Base-by-base conservation (phyloP, 2,888 invertebrate genomes). In the Diachrysia chrysitis region DNA sequence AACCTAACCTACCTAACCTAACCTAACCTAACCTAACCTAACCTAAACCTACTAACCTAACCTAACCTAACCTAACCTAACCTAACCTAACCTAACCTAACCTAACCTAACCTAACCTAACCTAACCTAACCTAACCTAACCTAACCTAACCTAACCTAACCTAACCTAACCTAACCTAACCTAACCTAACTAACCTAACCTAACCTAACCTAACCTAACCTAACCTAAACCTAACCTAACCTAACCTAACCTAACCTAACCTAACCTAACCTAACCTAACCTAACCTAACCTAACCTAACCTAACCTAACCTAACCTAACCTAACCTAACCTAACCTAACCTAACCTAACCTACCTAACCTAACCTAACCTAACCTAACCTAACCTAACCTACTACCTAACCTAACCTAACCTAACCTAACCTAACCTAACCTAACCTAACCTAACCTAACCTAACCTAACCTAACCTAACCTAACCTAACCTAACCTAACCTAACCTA, bases 121-220 rank as follows among this genome's bases (percentile, higher is more conserved):
- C n/a, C n/a, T n/a, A n/a, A n/a, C n/a, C n/a, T n/a, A n/a, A n/a
- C n/a, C n/a, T n/a, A n/a, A n/a, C n/a, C n/a, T n/a, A n/a, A n/a
- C n/a, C n/a, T n/a, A n/a, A n/a, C n/a, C n/a, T n/a, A n/a, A n/a
- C n/a, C n/a, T 70, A n/a, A n/a, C n/a, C n/a, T n/a, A n/a, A n/a
- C n/a, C n/a, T n/a, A n/a, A n/a, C n/a, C n/a, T n/a, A n/a, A n/a
- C n/a, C n/a, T 69, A n/a, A n/a, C n/a, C n/a, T n/a, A n/a, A n/a
- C n/a, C 63, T 64, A 66, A 69, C 68, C 69, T 66, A 64, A 65
- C 67, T 69, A 69, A 67, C 67, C 67, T 66, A 69, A 67, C 63
- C 65, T 66, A 66, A 71, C 70, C 70, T 66, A 69, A 70, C 74
- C 67, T 69, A 63, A 71, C 67, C 77, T 71, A 66, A 69, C 66